Evolutionary conservation across 2,888 invertebrate genomes (phyloP).

Genomic region (Ochropleura plecta): DNA sequence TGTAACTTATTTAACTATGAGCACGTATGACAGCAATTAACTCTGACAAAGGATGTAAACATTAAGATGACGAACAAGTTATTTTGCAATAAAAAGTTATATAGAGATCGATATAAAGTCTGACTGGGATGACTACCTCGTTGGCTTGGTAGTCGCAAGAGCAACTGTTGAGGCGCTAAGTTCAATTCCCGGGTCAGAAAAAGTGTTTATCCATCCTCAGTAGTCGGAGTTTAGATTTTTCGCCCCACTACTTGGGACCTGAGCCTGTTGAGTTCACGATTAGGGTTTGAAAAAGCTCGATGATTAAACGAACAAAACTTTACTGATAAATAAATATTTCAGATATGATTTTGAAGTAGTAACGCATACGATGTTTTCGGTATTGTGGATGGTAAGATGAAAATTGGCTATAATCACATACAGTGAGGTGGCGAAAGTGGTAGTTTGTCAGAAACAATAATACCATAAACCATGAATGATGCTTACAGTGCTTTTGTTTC

Average conservation of each 20-base stretch:
- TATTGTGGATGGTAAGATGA: neutral
- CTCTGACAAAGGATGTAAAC: neutral
- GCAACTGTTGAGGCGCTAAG: too few relatives aligned
- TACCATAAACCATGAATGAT: neutral
- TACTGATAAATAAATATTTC: neutral
- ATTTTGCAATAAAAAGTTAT: too few relatives aligned
- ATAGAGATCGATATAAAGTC: too few relatives aligned
- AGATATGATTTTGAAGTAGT: neutral
- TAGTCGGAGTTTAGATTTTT: too few relatives aligned
- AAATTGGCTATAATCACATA: neutral
- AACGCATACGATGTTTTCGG: neutral
- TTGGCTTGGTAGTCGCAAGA: too few relatives aligned
- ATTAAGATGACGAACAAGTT: neutral
- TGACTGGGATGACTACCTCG: too few relatives aligned
- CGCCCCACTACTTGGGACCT: too few relatives aligned
- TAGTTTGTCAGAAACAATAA: neutral
- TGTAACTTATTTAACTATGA: conserved; percentile 15
- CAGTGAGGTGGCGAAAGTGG: too few relatives aligned
- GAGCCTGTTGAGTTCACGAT: neutral
- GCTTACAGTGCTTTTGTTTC: neutral
- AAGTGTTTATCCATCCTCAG: too few relatives aligned
- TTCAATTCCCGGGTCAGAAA: too few relatives aligned
- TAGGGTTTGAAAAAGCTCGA: neutral
- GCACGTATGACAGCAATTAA: conserved; percentile 9
- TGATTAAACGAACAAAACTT: neutral